Base-by-base conservation (phyloP, 2,888 invertebrate genomes). In the Petrophora chlorosata region DNA sequence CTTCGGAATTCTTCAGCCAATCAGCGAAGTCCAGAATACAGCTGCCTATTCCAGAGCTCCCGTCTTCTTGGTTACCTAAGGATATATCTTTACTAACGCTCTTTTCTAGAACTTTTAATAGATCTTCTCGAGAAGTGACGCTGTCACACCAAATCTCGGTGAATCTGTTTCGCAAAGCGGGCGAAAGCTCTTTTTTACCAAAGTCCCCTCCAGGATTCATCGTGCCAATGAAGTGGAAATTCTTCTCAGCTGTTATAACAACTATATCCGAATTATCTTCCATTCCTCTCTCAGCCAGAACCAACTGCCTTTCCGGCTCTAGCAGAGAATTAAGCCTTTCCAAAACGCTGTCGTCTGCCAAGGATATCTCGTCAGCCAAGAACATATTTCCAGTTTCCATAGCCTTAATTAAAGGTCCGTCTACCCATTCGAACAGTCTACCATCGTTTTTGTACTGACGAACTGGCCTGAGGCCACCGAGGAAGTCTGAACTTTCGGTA, bases 161-260 rank as follows among this genome's bases (percentile, higher is more conserved):
- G 68, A 99, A 98, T 34, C 99, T 93, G 90, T 99, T 99, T 38
- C 99, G 92, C 36, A 99, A 85, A 0, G 99, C 99, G 0, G 99
- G 99, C 0, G 99, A 99, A 5, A 99, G 90, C 91, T 99, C 99
- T 77, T 99, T 99, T 79, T 99, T 99, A 2, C 99, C 99, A 78
- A 97, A 99, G 91, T 99, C 99, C 0, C 99, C 99, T 7, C 99
- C 99, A 4, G 99, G 99, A 90, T 99, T 99, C 99, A 99, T 99
- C 0, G 99, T 99, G 1, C 97, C 98, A 47, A 99, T 92, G 69
- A 99, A 96, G 65, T 96, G 94, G 76, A 99, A 99, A 5, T 93
- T 92, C 3, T 92, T 77, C 44, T 96, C 95, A 0, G 93, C 92
- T 28, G 95, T 92, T 2, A 94, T 89, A 17, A 93, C 91, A 35